These are phyloP conservation scores for Picus viridis DNA, from an alignment of 2,797 vertebrate genomes.

Conservation along the genomic window DNA sequence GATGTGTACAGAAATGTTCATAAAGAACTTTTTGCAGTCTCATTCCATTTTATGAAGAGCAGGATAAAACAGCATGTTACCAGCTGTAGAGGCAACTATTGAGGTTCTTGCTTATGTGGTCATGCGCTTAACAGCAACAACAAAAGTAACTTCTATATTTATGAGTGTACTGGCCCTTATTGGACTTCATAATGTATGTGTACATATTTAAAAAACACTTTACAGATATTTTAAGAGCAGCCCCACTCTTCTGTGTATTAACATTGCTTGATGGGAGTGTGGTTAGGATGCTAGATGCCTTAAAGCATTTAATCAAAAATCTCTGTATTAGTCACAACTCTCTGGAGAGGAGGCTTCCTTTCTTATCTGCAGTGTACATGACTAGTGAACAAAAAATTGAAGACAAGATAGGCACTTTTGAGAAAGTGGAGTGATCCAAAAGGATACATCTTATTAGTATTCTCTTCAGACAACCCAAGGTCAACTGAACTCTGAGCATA, in stretches of 20 bases:
- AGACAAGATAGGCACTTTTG: background rate
- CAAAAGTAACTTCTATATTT: background rate
- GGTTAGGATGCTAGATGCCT: background rate
- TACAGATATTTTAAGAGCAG: background rate
- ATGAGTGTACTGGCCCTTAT: background rate
- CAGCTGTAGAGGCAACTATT: background rate
- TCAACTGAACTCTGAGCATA: background rate
- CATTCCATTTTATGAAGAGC: background rate
- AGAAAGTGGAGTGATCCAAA: background rate
- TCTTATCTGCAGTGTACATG: background rate
- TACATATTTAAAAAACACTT: background rate
- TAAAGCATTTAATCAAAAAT: background rate
- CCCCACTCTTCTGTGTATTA: background rate
- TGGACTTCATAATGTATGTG: background rate
- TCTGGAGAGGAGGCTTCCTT: background rate
- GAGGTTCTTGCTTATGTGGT: background rate
- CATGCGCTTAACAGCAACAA: background rate
- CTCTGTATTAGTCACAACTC: background rate
- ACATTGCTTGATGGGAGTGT: background rate
- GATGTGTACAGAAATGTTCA: background rate
- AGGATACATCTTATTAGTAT: background rate
- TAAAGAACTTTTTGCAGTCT: background rate
- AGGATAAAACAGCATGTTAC: background rate
- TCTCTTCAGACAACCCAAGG: background rate
- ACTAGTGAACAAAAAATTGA: background rate